Evolutionary conservation across 2,113 vertebrate species (phyloP).

Genomic region (Tichodroma muraria): DNA sequence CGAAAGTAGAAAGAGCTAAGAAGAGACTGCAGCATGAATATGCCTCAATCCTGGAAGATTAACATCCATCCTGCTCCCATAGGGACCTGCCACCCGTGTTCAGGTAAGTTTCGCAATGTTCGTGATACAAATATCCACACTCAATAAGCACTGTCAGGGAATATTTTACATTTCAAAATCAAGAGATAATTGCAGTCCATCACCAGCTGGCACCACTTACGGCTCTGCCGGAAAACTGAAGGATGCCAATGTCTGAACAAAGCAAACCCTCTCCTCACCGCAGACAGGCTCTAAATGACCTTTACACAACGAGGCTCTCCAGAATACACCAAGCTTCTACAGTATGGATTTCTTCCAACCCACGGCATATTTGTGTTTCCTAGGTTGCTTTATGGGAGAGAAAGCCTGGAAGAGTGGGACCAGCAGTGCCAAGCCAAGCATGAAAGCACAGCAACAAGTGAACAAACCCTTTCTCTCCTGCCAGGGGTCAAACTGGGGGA

Average conservation of each 20-base stretch:
- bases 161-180: not conserved
- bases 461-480: not conserved
- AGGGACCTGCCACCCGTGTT: not conserved
- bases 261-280: not conserved
- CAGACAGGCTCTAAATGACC: not conserved
- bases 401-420: not conserved
- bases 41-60: not conserved
- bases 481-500: not conserved
- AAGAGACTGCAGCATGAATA: fast-evolving
- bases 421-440: not conserved
- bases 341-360: not conserved
- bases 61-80: fast-evolving
- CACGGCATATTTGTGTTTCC: not conserved
- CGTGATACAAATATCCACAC: not conserved
- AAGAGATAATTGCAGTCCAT: not conserved
- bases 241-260: not conserved
- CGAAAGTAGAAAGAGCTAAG: not conserved
- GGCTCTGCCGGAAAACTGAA: not conserved
- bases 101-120: not conserved
- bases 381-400: not conserved
- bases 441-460: not conserved
- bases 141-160: not conserved
- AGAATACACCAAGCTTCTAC: not conserved
- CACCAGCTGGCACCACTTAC: not conserved
- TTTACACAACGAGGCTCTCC: not conserved